phyloP scores from a whole-genome alignment of 2,113 vertebrate genomes.

The Hemiprocne comata region DNA sequence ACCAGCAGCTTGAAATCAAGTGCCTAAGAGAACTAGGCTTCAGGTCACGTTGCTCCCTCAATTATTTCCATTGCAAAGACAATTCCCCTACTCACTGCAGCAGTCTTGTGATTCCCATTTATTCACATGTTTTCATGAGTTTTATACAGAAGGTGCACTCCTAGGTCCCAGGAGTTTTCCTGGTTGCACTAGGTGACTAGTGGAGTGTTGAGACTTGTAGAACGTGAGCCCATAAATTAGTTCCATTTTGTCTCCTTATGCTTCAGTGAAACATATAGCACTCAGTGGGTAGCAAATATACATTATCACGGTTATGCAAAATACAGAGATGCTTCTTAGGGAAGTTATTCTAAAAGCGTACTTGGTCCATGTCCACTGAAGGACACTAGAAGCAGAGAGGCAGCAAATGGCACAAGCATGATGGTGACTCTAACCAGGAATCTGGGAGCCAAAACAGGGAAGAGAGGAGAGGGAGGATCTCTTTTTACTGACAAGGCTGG shows the following conservation, averaged over 20 bases:
- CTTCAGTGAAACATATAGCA: not conserved
- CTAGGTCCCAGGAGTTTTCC: not conserved
- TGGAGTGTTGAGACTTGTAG: not conserved
- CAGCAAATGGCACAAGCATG: not conserved
- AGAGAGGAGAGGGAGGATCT: not conserved
- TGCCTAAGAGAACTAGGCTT: not conserved
- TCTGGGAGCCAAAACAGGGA: not conserved
- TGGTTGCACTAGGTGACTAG: not conserved
- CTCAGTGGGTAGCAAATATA: not conserved
- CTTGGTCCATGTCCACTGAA: not conserved
- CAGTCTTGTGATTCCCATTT: fast-evolving
- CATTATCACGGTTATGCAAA: not conserved
- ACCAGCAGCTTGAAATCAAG: not conserved
- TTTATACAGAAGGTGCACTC: not conserved
- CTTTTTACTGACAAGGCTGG: not conserved
- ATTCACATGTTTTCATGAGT: not conserved
- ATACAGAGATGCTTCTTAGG: not conserved
- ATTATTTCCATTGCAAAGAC: not conserved
- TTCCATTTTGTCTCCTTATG: not conserved
- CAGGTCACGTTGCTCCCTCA: not conserved
- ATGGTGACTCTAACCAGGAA: not conserved
- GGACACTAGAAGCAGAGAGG: not conserved
- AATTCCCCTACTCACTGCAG: not conserved
- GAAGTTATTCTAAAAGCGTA: not conserved
- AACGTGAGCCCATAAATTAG: not conserved